Evolutionary conservation across 2,797 vertebrate genomes (phyloP), one percentile per base, ranked within the genome.

Genomic region (Chromobotia macracanthus): DNA sequence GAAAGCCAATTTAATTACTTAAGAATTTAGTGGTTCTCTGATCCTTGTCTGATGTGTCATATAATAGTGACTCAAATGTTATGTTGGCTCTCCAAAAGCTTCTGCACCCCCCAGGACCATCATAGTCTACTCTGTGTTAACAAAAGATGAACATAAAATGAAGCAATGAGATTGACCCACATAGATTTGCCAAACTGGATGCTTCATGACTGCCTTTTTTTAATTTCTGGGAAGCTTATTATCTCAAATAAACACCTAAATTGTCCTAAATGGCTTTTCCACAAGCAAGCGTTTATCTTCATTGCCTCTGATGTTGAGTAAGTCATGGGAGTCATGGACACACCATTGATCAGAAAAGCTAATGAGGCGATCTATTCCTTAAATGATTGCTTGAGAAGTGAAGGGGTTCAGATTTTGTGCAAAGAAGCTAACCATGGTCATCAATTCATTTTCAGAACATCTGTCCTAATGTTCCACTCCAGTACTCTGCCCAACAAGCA

Each of bases 391-490:
- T 68, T 69, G 66, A 73, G 75, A 60, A 68, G 56, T 81, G 58
- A 82, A 78, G 79, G 65, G 72, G 71, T 67, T 81, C 19, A 81
- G 63, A 80, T 82, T 77, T 70, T 65, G 75, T 53, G 60, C 67
- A 76, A 67, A 55, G 35, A 83, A 83, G 69, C 68, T 73, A 80
- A 79, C 68, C 25, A 35, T 55, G 58, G 78, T 53, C 65, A 82
- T 82, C 64, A 72, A 81, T 84, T 83, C 79, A 83, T 85, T 82
- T 80, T 71, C 67, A 79, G 65, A 85, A 84, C 83, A 87, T 84
- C 84, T 84, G 84, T 80, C 65, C 75, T 68, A 69, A 70, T 65
- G 81, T 84, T 85, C 69, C 82, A 79, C 68, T 78, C 75, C 78
- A 85, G 38, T 75, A 63, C 46, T 56, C 48, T 68, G 85, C 56